These are phyloP conservation scores for Drosophila leontia DNA, from an alignment of 1,140 invertebrate genomes.

Conservation along the genomic window DNA sequence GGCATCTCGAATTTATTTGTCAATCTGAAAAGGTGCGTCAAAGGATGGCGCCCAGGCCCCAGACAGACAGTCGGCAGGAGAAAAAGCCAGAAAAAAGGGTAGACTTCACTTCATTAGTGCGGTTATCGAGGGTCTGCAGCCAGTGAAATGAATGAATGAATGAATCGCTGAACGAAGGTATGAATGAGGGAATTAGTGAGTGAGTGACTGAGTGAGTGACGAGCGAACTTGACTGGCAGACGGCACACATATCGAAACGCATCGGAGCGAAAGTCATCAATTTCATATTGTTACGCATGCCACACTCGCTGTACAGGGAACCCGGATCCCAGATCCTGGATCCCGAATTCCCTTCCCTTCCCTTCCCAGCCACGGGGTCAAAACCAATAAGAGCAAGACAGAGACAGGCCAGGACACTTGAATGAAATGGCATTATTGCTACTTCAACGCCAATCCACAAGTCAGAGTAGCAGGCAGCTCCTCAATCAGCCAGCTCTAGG, in stretches of 20 bases:
- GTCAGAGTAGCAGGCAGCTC: constrained; percentile 32
- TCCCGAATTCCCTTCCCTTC: background rate
- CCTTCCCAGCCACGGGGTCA: constrained; percentile 1
- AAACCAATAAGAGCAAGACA: constrained; percentile 75
- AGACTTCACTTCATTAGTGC: constrained; percentile 77
- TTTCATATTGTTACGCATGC: constrained; percentile 84
- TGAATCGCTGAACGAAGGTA: constrained; percentile 26
- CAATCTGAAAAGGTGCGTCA: constrained; percentile 76
- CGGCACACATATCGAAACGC: constrained; percentile 75
- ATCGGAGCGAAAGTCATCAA: constrained; percentile 81
- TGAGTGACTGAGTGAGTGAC: constrained; percentile 42
- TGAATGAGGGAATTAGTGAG: constrained; percentile 51
- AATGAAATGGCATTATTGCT: constrained; percentile 83
- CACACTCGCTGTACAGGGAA: constrained; percentile 45
- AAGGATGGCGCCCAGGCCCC: constrained; percentile 49
- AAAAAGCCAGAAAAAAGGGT: constrained; percentile 57
- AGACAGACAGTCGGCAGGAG: constrained; percentile 1
- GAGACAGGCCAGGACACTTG: constrained; percentile 62
- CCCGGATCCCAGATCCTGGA: background rate
- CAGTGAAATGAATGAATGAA: constrained; percentile 58
- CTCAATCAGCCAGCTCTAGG: constrained; percentile 67
- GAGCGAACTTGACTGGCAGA: constrained; percentile 47
- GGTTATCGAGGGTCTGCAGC: constrained; percentile 79
- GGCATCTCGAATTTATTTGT: constrained; percentile 70
- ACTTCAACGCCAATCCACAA: constrained; percentile 73